These are phyloP conservation scores for Acrocephalus kingi DNA, from an alignment of 2,113 vertebrate genomes.

Conservation along the genomic window DNA sequence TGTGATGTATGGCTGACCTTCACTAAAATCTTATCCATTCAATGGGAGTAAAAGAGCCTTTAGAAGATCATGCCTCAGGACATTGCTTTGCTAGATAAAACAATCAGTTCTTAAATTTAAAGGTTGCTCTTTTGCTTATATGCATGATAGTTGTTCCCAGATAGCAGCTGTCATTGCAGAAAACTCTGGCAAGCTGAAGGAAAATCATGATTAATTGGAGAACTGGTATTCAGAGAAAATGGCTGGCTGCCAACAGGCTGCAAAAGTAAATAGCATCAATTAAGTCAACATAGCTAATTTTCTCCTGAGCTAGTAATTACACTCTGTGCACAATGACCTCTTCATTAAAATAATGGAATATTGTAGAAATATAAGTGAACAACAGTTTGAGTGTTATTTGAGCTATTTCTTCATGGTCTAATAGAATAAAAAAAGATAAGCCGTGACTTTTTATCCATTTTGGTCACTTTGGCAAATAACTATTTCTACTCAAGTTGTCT, in stretches of 20 bases:
- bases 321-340: background rate
- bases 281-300: constrained; percentile 32
- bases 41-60: background rate
- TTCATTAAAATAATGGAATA: constrained; percentile 24
- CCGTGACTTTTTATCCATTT: background rate
- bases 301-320: constrained; percentile 23
- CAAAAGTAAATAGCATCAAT: constrained; percentile 37
- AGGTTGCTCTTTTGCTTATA: background rate
- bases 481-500: background rate
- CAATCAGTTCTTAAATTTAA: background rate
- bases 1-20: background rate
- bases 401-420: background rate
- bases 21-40: background rate
- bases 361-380: background rate
- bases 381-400: background rate
- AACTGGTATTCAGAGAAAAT: constrained; percentile 21
- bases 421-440: background rate
- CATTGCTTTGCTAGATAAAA: background rate
- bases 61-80: background rate
- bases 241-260: constrained; percentile 14
- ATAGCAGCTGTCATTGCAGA: constrained; percentile 11
- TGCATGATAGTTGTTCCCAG: background rate
- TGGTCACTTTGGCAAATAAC: background rate
- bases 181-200: background rate
- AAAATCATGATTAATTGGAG: constrained; percentile 15